Conservation (phyloP, 1,140 invertebrate species). For the Calephelis nemesis region DNA sequence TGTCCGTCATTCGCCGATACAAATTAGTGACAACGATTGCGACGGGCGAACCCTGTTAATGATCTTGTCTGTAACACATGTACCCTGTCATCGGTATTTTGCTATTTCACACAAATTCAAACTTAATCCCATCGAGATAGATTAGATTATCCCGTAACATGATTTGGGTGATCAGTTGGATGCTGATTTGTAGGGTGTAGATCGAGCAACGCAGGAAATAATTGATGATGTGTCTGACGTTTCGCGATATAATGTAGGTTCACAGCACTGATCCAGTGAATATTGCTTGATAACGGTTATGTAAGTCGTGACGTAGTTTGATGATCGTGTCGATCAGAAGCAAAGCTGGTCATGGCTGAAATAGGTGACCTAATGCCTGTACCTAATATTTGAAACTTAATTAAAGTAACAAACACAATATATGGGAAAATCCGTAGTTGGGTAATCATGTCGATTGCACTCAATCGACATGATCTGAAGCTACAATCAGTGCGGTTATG, state of each 20-base stretch:
- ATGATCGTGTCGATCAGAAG: too few species aligned
- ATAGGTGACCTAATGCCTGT: too few species aligned
- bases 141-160: background rate
- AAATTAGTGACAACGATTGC: slow-evolving; percentile 62
- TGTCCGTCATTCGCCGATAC: slow-evolving; percentile 49
- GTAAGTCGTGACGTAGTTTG: too few species aligned
- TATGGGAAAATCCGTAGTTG: too few species aligned
- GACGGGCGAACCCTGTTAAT: slow-evolving; percentile 54
- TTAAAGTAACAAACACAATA: too few species aligned
- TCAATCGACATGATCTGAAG: too few species aligned
- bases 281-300: background rate
- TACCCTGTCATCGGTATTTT: slow-evolving; percentile 18
- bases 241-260: slow-evolving; percentile 5
- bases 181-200: slow-evolving; percentile 25
- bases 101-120: slow-evolving; percentile 18
- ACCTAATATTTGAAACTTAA: too few species aligned
- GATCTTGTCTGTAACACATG: slow-evolving; percentile 51
- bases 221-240: slow-evolving; percentile 33
- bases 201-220: slow-evolving; percentile 29
- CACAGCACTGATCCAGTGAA: background rate
- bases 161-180: slow-evolving; percentile 20
- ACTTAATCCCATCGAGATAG: background rate
- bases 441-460: too few species aligned
- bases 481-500: too few species aligned
- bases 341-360: too few species aligned